Percentiles rank a stretch among this genome's conserved stretches.
Conservation (phyloP, 2,113 vertebrate species). For the Ia io region DNA sequence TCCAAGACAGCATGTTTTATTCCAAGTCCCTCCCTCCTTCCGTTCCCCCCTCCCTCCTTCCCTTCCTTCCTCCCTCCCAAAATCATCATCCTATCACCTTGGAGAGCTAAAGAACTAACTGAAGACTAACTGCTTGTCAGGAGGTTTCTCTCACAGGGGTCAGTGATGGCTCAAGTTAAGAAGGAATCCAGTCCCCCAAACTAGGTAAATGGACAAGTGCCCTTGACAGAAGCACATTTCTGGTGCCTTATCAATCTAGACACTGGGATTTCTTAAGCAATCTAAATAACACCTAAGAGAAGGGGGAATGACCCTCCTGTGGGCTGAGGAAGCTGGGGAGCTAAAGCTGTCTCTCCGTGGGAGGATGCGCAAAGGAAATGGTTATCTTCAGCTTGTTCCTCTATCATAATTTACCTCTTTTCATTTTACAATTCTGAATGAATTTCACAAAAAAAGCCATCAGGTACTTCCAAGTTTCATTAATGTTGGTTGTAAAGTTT, state of each 20-base stretch:
- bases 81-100: neutral
- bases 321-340: neutral
- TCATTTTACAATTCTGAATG: conserved; percentile 1
- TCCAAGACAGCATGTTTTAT: neutral
- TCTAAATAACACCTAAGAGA: neutral
- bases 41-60: neutral
- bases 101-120: neutral
- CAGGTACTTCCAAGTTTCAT: conserved; percentile 12
- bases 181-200: neutral
- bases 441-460: neutral
- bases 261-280: neutral
- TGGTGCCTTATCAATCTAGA: neutral
- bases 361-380: neutral
- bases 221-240: neutral
- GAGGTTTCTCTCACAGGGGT: neutral
- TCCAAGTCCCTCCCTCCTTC: neutral
- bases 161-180: neutral
- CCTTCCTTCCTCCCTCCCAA: neutral
- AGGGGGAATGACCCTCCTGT: neutral
- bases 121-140: neutral
- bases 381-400: neutral
- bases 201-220: neutral
- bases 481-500: conserved; percentile 6
- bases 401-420: neutral
- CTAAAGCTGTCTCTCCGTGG: neutral